These are phyloP conservation scores for Napeogenes sylphis DNA, from an alignment of 2,888 invertebrate genomes.

Conservation along the genomic window DNA sequence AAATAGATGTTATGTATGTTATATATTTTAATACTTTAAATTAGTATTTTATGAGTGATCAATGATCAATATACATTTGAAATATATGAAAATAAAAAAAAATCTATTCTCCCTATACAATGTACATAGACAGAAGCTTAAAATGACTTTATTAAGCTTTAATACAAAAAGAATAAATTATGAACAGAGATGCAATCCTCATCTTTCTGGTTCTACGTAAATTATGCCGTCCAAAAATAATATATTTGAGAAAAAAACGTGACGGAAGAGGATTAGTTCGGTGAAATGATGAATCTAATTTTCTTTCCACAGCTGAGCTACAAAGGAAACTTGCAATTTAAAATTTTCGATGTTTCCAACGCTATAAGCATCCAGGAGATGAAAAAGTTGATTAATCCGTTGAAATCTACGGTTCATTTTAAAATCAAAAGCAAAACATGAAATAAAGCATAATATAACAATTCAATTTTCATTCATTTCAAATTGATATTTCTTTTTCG, in stretches of 20 bases:
- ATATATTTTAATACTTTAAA: too few relatives aligned
- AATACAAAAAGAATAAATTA: neutral
- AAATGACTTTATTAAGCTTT: too few relatives aligned
- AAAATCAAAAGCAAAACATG: conserved; percentile 24
- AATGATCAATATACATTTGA: too few relatives aligned
- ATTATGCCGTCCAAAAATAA: conserved; percentile 17
- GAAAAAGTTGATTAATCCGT: conserved; percentile 36
- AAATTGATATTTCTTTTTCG: neutral
- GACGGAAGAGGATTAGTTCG: conserved; percentile 28
- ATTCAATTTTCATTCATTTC: neutral
- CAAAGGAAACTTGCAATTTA: conserved; percentile 35
- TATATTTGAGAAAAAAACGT: conserved; percentile 21
- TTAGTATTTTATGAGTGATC: too few relatives aligned
- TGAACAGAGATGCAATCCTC: neutral
- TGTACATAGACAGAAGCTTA: too few relatives aligned
- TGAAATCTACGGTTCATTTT: conserved; percentile 31
- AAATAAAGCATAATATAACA: conserved; percentile 15
- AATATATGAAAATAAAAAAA: too few relatives aligned
- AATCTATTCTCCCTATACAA: too few relatives aligned
- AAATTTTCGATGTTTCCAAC: conserved; percentile 34
- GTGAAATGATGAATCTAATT: conserved; percentile 34
- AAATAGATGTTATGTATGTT: too few relatives aligned
- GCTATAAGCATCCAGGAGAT: conserved; percentile 33
- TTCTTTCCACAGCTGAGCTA: conserved; percentile 30
- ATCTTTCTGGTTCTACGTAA: conserved; percentile 9